Base-by-base conservation (phyloP, 2,797 vertebrate species). In the Brotula barbata region DNA sequence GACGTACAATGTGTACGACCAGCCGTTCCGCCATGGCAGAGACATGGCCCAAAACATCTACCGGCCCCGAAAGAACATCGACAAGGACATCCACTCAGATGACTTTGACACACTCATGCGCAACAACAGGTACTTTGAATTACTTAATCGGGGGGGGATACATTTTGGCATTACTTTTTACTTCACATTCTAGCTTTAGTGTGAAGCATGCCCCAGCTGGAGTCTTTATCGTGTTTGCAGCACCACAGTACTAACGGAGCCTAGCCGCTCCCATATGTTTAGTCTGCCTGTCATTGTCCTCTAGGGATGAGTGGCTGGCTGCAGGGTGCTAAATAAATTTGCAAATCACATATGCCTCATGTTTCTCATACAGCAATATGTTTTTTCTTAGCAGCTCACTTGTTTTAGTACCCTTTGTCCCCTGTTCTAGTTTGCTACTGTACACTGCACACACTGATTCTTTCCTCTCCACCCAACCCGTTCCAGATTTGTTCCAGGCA, bases 21-120 rank as follows among this genome's bases (percentile, higher is more conserved):
- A 98, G 76, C 94, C 96, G 1, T 98, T 96, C 91, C 93, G 93
- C 73, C 85, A 92, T 25, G 90, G 91, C 68, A 93, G 94, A 87
- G 94, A 98, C 78, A 95, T 98, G 94, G 95, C 94, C n/a, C 92
- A 96, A 58, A 95, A 92, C 78, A 95, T 98, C 81, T 98, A 99
- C 89, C 91, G 95, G 62, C 96, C 97, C 61, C 94, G 91, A 89
- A 98, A 96, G 92, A 95, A 92, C 45, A 68, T 93, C 2, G 94
- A 97, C 73, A 96, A 95, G 66, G 96, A 98, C 33, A 79, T 93
- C 64, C 97, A 96, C 39, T 82, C 93, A 13, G 95, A 97, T 52
- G 94, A 99, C 83, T 84, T 98, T 13, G 95, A 98, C 74, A 89
- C 93, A 31, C 93, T 95, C 72, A 95, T 96, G 87, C 92, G 92